Percentiles rank a stretch among this genome's conserved stretches.
phyloP scores from a whole-genome alignment of 2,113 vertebrate species.

The Lepisosteus oculatus region DNA sequence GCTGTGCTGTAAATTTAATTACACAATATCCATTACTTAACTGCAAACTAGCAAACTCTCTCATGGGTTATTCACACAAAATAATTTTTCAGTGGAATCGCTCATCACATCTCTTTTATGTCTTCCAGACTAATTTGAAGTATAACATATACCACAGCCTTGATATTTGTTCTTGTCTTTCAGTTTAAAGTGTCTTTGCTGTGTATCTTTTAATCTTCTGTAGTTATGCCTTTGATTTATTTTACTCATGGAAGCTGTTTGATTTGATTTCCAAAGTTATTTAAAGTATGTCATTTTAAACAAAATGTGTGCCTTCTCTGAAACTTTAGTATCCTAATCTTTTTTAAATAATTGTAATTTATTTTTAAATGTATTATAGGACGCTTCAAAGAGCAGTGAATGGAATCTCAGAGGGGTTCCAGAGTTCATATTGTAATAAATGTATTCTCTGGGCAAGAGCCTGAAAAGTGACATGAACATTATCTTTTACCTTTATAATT shows the following conservation, averaged over 20 bases:
- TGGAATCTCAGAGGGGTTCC: conserved; percentile 11
- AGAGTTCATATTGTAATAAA: conserved; percentile 17
- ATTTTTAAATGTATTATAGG: conserved; percentile 20
- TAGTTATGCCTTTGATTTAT: too few species aligned
- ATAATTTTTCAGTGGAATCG: not conserved
- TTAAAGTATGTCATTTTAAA: not conserved
- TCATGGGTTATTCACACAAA: not conserved
- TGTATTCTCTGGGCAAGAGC: conserved; percentile 27
- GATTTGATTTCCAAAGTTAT: not conserved
- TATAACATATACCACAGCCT: not conserved
- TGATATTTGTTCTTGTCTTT: not conserved
- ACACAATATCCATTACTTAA: not conserved
- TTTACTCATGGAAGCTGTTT: too few species aligned
- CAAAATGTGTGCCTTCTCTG: not conserved
- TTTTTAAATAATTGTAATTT: conserved; percentile 8
- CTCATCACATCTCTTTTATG: too few species aligned
- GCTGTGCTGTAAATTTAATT: not conserved
- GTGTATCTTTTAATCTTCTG: too few species aligned
- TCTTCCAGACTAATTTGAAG: too few species aligned
- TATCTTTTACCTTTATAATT: conserved; percentile 47
- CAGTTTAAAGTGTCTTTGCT: too few species aligned
- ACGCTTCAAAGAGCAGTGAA: conserved; percentile 22
- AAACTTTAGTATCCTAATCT: conserved; percentile 7
- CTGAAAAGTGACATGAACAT: conserved; percentile 44
- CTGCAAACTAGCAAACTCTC: not conserved